phyloP scores from a whole-genome alignment of 2,113 vertebrate species.

The Tympanuchus pallidicinctus region DNA sequence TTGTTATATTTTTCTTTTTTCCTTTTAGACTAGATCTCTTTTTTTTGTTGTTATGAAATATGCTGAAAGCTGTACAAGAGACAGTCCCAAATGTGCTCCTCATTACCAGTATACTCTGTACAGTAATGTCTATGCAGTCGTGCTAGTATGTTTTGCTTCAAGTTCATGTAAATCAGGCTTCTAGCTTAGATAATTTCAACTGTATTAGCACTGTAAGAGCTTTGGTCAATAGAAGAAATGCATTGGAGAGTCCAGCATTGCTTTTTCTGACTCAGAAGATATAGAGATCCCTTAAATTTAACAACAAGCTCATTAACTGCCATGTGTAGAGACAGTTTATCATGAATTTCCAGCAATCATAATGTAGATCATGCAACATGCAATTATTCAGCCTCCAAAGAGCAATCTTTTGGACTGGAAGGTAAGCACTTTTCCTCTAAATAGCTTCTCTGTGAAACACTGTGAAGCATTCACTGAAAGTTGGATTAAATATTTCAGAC shows the following conservation, averaged over 20 bases:
- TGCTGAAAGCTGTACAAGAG: constrained; percentile 38
- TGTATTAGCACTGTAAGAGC: constrained; percentile 36
- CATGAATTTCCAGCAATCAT: constrained; percentile 51
- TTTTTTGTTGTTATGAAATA: constrained; percentile 24
- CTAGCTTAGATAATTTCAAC: constrained; percentile 41
- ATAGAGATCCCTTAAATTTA: constrained; percentile 47
- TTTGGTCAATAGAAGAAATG: constrained; percentile 26
- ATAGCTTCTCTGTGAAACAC: constrained; percentile 55
- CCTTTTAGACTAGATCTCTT: constrained; percentile 39
- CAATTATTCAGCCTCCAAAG: constrained; percentile 68
- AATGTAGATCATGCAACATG: not conserved
- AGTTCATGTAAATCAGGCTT: constrained; percentile 56
- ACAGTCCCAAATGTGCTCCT: constrained; percentile 15
- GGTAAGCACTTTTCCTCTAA: constrained; percentile 26
- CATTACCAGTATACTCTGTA: not conserved
- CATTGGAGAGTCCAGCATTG: not conserved
- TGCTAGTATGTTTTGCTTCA: constrained; percentile 57
- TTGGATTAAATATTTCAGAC: constrained; percentile 25
- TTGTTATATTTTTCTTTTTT: constrained; percentile 66
- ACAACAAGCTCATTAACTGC: constrained; percentile 35
- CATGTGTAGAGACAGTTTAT: constrained; percentile 22
- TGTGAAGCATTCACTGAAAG: not conserved
- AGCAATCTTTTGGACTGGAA: constrained; percentile 57
- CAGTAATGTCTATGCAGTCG: not conserved
- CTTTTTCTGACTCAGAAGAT: constrained; percentile 61